Conservation (phyloP, 2,888 invertebrate species). For the Amorpha juglandis region DNA sequence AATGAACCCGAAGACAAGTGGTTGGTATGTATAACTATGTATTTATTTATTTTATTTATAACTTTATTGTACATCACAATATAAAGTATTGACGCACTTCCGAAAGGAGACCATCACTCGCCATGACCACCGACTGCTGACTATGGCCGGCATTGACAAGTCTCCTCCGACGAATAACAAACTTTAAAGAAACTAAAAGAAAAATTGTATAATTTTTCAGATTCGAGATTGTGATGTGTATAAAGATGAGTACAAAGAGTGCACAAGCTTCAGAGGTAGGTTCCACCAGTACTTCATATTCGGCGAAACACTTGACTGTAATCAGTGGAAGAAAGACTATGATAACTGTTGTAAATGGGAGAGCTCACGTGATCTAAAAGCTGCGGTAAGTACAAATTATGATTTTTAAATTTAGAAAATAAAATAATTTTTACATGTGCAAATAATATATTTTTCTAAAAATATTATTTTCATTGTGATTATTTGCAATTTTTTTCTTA, state of each 20-base stretch:
- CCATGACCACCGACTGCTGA: too few species aligned
- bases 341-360: slow-evolving; percentile 89
- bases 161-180: too few species aligned
- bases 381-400: slow-evolving; percentile 84
- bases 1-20: slow-evolving; percentile 55
- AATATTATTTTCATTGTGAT: too few species aligned
- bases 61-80: too few species aligned
- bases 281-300: slow-evolving; percentile 94
- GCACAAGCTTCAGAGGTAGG: slow-evolving; percentile 88
- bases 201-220: slow-evolving; percentile 74
- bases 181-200: not conserved
- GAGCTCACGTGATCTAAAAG: slow-evolving; percentile 84
- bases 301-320: slow-evolving; percentile 90
- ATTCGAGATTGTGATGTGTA: slow-evolving; percentile 92
- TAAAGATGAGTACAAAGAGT: slow-evolving; percentile 92
- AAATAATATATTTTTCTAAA: too few species aligned
- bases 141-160: too few species aligned
- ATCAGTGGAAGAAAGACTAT: slow-evolving; percentile 91
- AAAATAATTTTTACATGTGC: too few species aligned
- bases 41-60: too few species aligned
- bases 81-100: too few species aligned
- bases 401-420: too few species aligned
- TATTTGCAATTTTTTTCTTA: too few species aligned
- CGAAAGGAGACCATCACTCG: too few species aligned
- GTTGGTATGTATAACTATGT: slow-evolving; percentile 54